These are phyloP conservation scores for Tenrec ecaudatus DNA, from an alignment of 2,113 vertebrate species.

Conservation along the genomic window DNA sequence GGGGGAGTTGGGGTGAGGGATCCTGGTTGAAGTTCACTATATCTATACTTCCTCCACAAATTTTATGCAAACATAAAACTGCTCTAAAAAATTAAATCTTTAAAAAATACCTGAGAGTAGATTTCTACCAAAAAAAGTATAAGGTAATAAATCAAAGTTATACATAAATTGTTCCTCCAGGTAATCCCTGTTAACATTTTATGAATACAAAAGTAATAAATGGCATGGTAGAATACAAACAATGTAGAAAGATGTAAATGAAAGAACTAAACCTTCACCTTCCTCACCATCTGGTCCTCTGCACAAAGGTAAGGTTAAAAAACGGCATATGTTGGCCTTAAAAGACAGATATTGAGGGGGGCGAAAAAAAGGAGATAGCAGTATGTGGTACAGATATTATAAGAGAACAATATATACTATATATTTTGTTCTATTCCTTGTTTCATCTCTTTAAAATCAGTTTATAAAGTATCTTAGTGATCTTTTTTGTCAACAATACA, in stretches of 20 bases:
- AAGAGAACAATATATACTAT: no score
- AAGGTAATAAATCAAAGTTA: background rate
- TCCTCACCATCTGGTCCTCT: background rate
- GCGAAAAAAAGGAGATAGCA: no score
- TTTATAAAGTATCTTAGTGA: background rate
- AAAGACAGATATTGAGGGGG: no score
- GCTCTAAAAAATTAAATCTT: background rate
- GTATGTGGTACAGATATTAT: no score
- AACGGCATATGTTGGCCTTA: no score
- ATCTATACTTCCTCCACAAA: background rate
- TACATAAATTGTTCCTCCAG: background rate
- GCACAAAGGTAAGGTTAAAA: background rate
- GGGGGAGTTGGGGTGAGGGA: background rate
- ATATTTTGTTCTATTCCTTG: background rate
- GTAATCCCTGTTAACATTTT: constrained; percentile 26
- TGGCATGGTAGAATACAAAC: background rate
- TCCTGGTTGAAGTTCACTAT: constrained; percentile 12
- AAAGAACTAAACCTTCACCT: background rate
- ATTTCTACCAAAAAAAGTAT: background rate
- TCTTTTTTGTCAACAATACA: constrained; percentile 7
- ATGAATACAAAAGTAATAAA: constrained; percentile 3
- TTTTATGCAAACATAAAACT: background rate
- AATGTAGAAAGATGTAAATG: background rate
- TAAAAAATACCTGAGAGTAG: background rate
- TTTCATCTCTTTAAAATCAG: background rate